These are phyloP conservation scores for Jaculus jaculus DNA, from an alignment of 2,113 vertebrate species.

Conservation along the genomic window DNA sequence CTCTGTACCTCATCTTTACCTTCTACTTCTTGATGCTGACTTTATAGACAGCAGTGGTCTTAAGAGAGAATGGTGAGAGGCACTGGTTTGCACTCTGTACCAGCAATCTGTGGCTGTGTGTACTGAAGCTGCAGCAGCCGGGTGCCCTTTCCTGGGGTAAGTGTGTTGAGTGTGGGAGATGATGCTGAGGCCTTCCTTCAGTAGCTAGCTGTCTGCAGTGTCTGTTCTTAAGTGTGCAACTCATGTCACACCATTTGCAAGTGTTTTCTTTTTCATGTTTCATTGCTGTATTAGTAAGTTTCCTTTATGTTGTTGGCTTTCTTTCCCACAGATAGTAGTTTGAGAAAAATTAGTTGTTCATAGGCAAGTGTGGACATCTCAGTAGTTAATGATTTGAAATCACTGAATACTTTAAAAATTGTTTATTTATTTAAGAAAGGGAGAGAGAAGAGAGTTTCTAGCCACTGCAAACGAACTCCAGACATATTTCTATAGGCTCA, in stretches of 20 bases:
- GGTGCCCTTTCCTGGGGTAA: background rate
- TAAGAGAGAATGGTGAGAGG: background rate
- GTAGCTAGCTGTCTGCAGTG: conserved; percentile 4
- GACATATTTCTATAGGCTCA: background rate
- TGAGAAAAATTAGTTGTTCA: conserved; percentile 35
- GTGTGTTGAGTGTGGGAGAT: background rate
- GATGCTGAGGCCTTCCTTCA: background rate
- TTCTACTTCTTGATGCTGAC: conserved; percentile 47
- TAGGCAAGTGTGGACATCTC: background rate
- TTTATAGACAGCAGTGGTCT: conserved; percentile 12
- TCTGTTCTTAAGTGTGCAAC: conserved; percentile 42
- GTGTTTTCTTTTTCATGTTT: conserved; percentile 30
- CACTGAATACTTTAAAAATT: conserved; percentile 23
- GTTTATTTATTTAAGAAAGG: no score
- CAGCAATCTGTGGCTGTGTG: background rate
- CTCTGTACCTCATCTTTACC: conserved; percentile 15
- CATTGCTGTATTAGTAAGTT: background rate
- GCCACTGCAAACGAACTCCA: no score
- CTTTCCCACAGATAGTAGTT: background rate
- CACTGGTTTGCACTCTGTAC: background rate
- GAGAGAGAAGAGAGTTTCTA: no score
- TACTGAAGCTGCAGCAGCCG: background rate
- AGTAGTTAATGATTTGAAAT: conserved; percentile 6
- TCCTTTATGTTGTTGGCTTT: conserved; percentile 19
- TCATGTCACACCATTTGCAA: conserved; percentile 36